These are phyloP conservation scores for Dolichoris vasculosae DNA, from an alignment of 1,140 invertebrate genomes.

Conservation along the genomic window DNA sequence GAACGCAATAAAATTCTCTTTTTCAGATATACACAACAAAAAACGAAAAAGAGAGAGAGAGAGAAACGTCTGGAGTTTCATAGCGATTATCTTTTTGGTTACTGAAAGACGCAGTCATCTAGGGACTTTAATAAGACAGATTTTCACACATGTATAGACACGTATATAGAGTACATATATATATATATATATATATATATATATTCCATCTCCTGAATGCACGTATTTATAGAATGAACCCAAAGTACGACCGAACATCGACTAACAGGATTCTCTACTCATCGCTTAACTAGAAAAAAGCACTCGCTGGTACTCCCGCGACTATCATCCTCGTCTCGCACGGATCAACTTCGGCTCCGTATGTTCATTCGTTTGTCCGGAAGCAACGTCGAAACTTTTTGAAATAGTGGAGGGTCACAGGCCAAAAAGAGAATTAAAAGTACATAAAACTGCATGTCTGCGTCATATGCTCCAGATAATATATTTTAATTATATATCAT, in stretches of 20 bases:
- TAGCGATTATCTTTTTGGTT: slow-evolving; percentile 13
- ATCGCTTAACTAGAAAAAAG: background rate
- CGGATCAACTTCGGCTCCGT: too few relatives aligned
- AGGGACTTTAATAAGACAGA: background rate
- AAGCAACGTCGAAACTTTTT: background rate
- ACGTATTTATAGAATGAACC: background rate
- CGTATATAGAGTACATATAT: too few relatives aligned
- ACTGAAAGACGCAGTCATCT: background rate
- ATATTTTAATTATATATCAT: too few relatives aligned
- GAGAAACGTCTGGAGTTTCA: background rate
- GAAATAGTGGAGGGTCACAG: background rate
- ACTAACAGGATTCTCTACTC: slow-evolving; percentile 30
- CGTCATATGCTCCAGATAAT: too few relatives aligned
- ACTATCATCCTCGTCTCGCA: too few relatives aligned
- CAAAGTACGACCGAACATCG: background rate
- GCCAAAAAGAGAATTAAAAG: background rate
- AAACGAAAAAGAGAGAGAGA: background rate
- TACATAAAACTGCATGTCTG: background rate
- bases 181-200: background rate
- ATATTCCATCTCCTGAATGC: background rate
- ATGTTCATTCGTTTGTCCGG: background rate
- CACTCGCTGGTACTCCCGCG: background rate
- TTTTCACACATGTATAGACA: too few relatives aligned
- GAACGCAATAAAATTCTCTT: background rate
- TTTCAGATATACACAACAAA: background rate